Evolutionary conservation across 2,797 vertebrate genomes (phyloP).

Genomic region (Sebastes minor): DNA sequence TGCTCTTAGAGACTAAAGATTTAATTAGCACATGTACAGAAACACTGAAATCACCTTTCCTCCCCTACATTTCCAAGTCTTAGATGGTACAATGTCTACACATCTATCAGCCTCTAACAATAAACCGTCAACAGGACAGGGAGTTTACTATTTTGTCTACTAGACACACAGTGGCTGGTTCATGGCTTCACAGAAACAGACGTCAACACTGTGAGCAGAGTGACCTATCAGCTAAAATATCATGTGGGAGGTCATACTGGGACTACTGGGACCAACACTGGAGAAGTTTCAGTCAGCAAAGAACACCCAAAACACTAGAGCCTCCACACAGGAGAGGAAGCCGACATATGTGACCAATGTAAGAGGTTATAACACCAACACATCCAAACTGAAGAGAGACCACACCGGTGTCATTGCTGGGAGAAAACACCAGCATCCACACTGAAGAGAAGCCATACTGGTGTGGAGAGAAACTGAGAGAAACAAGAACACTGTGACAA

Average conservation of each 20-base stretch:
- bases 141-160: not conserved
- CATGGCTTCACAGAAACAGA: constrained; percentile 3
- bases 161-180: constrained; percentile 9
- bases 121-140: not conserved
- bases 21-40: not conserved
- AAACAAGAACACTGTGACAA: not conserved
- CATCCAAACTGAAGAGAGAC: not conserved
- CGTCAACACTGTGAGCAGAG: not conserved
- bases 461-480: not conserved
- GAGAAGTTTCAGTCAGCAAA: not conserved
- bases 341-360: not conserved
- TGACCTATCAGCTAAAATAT: not conserved
- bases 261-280: not conserved
- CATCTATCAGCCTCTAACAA: not conserved
- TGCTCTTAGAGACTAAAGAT: not conserved
- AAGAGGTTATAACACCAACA: not conserved
- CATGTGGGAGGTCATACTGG: not conserved
- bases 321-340: not conserved
- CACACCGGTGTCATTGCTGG: not conserved
- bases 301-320: not conserved
- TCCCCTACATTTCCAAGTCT: not conserved
- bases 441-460: not conserved
- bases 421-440: not conserved
- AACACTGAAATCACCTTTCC: not conserved
- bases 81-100: not conserved